A percentile compares a stretch with the other conserved stretches of the same genome.
Evolutionary conservation across 2,113 vertebrate genomes (phyloP).

Genomic region (Anhinga rufa): DNA sequence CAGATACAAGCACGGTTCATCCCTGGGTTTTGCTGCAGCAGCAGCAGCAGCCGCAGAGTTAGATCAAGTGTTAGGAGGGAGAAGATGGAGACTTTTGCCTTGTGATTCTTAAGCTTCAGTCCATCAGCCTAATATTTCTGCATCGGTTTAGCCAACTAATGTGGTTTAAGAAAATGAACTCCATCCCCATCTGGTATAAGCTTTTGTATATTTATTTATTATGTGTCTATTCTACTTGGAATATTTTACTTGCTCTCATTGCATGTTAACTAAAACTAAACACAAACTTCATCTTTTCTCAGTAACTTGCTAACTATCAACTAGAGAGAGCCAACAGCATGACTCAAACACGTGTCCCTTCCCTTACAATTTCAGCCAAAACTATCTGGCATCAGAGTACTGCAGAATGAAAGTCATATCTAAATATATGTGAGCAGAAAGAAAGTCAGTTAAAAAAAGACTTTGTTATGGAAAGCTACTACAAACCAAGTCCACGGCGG

Average conservation of each 20-base stretch:
- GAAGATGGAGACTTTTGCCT: not conserved
- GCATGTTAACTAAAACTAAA: slow-evolving; percentile 50
- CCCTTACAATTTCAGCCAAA: slow-evolving; percentile 33
- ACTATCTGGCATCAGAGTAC: slow-evolving; percentile 48
- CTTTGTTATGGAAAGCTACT: slow-evolving; percentile 64
- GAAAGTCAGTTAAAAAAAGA: slow-evolving; percentile 54
- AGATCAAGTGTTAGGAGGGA: not conserved
- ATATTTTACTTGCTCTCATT: slow-evolving; percentile 37
- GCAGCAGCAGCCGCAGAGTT: not conserved
- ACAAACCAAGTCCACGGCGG: slow-evolving; percentile 45
- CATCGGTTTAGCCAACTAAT: not conserved
- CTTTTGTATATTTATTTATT: slow-evolving; percentile 23
- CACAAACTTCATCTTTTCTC: slow-evolving; percentile 46
- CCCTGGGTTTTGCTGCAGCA: not conserved
- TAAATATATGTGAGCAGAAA: slow-evolving; percentile 60
- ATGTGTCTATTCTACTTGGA: not conserved
- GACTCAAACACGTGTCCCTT: slow-evolving; percentile 57
- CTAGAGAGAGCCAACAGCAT: slow-evolving; percentile 51
- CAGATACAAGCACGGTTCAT: not conserved
- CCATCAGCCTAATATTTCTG: not conserved
- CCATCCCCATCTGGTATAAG: not conserved
- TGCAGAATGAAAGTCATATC: slow-evolving; percentile 54
- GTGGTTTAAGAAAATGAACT: not conserved
- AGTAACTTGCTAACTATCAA: slow-evolving; percentile 45
- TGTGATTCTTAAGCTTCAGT: not conserved